Evolutionary conservation across 1,140 invertebrate species (phyloP), one percentile per base, ranked within the genome.

Genomic region (Tetranychus urticae): DNA sequence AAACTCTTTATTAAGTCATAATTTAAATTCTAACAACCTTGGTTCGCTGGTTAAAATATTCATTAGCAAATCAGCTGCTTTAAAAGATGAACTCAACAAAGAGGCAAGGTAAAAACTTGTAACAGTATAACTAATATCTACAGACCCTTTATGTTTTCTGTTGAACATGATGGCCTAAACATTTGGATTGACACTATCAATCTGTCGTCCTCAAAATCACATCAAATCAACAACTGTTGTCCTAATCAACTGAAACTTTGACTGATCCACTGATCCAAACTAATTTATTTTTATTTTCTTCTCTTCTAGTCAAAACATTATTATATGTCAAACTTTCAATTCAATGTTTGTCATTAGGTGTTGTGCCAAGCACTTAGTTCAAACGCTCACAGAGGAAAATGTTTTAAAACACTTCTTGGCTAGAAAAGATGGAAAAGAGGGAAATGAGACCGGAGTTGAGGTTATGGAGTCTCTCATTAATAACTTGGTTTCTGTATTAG

Each of bases 271-370:
- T 42, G 39, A 42, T 42, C 10, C 10, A 6, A 42, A 42, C 10
- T 42, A 23, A 5, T 42, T 10, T 42, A 42, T 42, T 42, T 42
- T 58, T 47, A 58, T 34, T 50, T 50, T 23, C 8, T 60, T 1
- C 13, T 34, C 8, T 35, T 60, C n/a, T 34, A 63, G 64, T 56
- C 60, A 57, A 23, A 62, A 66, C 31, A n/a, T 62, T 31, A 34
- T 60, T 36, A 46, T 63, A 55, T 97, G 90, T 88, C 91, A 96
- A 73, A 83, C 88, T 0, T 88, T 86, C 70, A 97, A 97, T 75
- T 85, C 86, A 0, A 72, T 97, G 39, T 92, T 94, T 69, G 83
- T 93, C 31, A 81, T 96, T 61, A 78, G 91, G 60, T 84, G 82
- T 66, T 78, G 92, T 60, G 79, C 83, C 60, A 96, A 93, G 72